Conservation (phyloP, 2,113 vertebrate species). For the Phyllostomus hastatus region DNA sequence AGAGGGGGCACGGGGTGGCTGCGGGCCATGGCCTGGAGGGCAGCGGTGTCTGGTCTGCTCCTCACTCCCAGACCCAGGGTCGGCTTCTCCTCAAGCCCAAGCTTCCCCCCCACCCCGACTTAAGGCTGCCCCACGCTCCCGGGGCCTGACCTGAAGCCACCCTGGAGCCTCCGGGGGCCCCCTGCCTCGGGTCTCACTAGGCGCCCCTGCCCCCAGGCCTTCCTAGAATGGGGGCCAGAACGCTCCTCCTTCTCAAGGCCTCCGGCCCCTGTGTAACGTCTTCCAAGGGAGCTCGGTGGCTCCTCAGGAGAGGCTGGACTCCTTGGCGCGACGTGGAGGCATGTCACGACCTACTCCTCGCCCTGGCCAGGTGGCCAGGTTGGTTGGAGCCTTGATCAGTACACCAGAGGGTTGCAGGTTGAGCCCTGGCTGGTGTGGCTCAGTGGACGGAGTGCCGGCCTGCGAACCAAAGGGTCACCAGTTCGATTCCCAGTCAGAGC, state of each 20-base stretch:
- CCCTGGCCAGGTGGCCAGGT: too few relatives aligned
- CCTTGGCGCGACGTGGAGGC: neutral
- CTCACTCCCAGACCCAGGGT: too few relatives aligned
- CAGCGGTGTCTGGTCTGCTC: neutral
- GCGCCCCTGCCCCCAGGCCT: neutral
- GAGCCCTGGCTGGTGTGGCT: too few relatives aligned
- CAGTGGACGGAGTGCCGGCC: too few relatives aligned
- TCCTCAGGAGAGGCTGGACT: neutral
- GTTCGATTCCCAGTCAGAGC: too few relatives aligned
- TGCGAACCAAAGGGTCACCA: too few relatives aligned
- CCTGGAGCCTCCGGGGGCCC: neutral
- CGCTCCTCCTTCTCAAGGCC: neutral
- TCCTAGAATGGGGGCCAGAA: neutral
- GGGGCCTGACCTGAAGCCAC: neutral
- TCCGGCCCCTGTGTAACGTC: neutral
- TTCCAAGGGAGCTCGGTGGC: neutral
- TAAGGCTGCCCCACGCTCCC: neutral
- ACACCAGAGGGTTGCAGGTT: too few relatives aligned
- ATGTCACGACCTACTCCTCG: too few relatives aligned
- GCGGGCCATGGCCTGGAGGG: rapidly evolving
- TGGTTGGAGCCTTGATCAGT: too few relatives aligned
- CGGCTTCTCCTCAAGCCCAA: neutral
- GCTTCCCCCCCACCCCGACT: neutral
- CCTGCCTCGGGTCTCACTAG: neutral
- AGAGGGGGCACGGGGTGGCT: neutral